Conservation (phyloP, 1,140 invertebrate genomes). For the Sitobion miscanthi region DNA sequence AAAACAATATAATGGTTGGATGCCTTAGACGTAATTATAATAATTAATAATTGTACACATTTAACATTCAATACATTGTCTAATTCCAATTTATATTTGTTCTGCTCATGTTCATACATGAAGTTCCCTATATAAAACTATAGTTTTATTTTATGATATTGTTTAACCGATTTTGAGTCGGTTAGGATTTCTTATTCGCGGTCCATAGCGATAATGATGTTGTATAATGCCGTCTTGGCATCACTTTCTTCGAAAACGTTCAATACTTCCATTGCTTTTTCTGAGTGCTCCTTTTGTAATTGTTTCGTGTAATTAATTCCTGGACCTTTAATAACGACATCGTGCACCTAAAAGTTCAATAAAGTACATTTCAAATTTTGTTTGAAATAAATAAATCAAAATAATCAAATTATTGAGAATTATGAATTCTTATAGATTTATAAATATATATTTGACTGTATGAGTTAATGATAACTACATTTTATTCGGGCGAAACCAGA, state of each 20-base stretch:
- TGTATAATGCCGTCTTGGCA: slow-evolving; percentile 75
- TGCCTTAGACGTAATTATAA: not conserved
- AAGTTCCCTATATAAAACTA: not conserved
- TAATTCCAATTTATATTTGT: not conserved
- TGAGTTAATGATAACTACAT: not conserved
- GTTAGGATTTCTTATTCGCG: slow-evolving; percentile 1
- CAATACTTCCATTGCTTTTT: slow-evolving; percentile 76
- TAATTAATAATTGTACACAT: not conserved
- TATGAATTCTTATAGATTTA: not conserved
- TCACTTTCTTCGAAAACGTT: slow-evolving; percentile 76
- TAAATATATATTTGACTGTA: not conserved
- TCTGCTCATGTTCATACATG: not conserved
- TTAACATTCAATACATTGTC: not conserved
- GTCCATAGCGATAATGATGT: slow-evolving; percentile 82
- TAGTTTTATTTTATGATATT: not conserved
- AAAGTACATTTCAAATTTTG: not conserved
- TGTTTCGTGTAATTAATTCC: slow-evolving; percentile 77
- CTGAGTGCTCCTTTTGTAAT: slow-evolving; percentile 78
- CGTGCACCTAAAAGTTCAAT: slow-evolving; percentile 67
- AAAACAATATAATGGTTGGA: not conserved
- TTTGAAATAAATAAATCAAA: slow-evolving; percentile 1
- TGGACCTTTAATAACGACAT: slow-evolving; percentile 71
- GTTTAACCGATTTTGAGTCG: not conserved
- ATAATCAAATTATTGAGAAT: not conserved
- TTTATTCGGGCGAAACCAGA: not conserved